phyloP scores from a whole-genome alignment of 2,797 vertebrate genomes.

The Alcedo atthis region DNA sequence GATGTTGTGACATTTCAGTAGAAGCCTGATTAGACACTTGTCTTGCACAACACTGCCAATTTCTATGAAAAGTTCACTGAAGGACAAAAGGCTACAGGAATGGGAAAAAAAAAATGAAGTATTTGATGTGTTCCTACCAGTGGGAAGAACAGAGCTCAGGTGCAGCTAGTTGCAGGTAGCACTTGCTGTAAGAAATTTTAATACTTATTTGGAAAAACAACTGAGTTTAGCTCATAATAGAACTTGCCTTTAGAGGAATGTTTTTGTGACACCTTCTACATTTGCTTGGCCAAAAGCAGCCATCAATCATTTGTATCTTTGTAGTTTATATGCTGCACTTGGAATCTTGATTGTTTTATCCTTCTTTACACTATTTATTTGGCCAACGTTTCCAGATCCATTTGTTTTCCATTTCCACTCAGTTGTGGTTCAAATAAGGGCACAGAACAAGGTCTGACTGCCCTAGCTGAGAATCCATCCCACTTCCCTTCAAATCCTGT shows the following conservation, averaged over 20 bases:
- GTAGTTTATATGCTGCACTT: not conserved
- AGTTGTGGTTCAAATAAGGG: accelerated
- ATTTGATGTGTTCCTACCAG: not conserved
- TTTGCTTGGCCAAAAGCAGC: not conserved
- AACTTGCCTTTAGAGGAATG: not conserved
- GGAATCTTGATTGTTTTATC: not conserved
- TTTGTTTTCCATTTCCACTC: not conserved
- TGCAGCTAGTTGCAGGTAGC: not conserved
- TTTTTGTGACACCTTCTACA: not conserved
- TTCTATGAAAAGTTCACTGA: constrained; percentile 48
- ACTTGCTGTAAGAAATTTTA: not conserved
- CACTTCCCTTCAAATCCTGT: not conserved
- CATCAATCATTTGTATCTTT: not conserved
- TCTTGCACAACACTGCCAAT: constrained; percentile 45
- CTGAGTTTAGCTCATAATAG: not conserved
- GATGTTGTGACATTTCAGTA: constrained; percentile 65
- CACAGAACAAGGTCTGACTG: accelerated
- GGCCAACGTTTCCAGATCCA: not conserved
- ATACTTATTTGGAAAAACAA: not conserved
- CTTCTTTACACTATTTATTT: not conserved
- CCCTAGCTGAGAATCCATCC: not conserved
- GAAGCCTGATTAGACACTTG: constrained; percentile 14
- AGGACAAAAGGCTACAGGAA: not conserved
- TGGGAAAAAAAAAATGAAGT: not conserved
- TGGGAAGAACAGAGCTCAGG: not conserved